Conservation (phyloP, 2,113 vertebrate genomes). For the Paracanthobrama guichenoti region DNA sequence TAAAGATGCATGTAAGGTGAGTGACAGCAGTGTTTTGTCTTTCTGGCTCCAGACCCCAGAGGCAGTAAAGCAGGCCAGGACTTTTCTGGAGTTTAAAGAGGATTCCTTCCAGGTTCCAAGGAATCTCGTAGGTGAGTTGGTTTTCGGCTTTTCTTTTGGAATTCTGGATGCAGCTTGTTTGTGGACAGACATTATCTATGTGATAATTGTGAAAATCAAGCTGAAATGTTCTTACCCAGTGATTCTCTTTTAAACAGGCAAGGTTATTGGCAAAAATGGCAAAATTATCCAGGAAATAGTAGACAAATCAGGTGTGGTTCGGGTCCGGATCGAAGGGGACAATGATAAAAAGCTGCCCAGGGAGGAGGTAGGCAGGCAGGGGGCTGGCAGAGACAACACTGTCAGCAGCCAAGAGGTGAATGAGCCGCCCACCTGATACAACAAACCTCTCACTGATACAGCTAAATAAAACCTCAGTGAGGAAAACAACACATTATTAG, state of each 20-base stretch:
- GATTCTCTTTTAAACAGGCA: conserved; percentile 72
- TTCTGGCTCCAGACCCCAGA: conserved; percentile 78
- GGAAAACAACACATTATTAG: conserved; percentile 1
- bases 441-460: conserved; percentile 16
- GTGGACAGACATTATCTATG: neutral
- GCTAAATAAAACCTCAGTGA: conserved; percentile 6
- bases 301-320: conserved; percentile 91
- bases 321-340: conserved; percentile 90
- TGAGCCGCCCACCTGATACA: conserved; percentile 56
- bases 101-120: conserved; percentile 90
- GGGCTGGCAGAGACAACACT: conserved; percentile 71
- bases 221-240: neutral
- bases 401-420: conserved; percentile 75
- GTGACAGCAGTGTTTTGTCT: conserved; percentile 1
- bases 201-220: neutral
- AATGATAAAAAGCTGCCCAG: conserved; percentile 89
- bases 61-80: conserved; percentile 86
- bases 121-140: conserved; percentile 85
- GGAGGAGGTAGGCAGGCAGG: conserved; percentile 82
- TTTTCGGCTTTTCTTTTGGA: neutral
- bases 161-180: neutral
- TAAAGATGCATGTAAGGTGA: neutral
- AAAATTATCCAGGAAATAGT: conserved; percentile 95
- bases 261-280: conserved; percentile 93
- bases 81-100: conserved; percentile 89